phyloP scores from a whole-genome alignment of 2,888 invertebrate genomes.

The Encarsia formosa region DNA sequence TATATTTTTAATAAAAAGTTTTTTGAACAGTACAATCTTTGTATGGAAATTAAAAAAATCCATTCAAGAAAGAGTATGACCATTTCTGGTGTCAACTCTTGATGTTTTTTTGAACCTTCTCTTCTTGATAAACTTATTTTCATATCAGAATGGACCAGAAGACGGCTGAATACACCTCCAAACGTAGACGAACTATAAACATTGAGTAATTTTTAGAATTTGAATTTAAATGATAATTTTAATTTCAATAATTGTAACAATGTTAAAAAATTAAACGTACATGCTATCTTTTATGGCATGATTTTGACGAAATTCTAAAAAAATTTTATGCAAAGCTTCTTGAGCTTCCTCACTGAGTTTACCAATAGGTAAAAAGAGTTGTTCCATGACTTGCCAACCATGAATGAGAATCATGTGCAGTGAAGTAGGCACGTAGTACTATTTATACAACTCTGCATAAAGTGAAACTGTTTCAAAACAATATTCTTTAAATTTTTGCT shows the following conservation, averaged over 20 bases:
- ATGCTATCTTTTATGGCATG: not conserved
- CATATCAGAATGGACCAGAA: too few species aligned
- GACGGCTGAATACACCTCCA: too few species aligned
- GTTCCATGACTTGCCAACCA: not conserved
- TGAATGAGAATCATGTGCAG: not conserved
- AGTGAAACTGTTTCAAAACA: not conserved
- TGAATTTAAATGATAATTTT: too few species aligned
- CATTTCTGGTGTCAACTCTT: too few species aligned
- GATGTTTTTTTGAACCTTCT: too few species aligned
- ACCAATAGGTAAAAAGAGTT: not conserved
- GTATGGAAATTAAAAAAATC: too few species aligned
- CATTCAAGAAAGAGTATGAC: too few species aligned
- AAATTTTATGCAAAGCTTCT: not conserved
- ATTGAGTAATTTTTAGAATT: too few species aligned
- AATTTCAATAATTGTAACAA: not conserved
- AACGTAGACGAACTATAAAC: too few species aligned
- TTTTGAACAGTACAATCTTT: too few species aligned
- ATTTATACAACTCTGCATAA: not conserved
- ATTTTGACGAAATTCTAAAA: not conserved
- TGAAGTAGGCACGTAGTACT: not conserved
- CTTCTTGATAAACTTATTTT: too few species aligned
- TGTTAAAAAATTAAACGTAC: not conserved
- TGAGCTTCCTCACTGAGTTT: not conserved
- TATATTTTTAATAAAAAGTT: too few species aligned
- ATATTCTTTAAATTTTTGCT: not conserved